Base-by-base conservation (phyloP, 1,140 invertebrate species). In the Drosophila busckii region DNA sequence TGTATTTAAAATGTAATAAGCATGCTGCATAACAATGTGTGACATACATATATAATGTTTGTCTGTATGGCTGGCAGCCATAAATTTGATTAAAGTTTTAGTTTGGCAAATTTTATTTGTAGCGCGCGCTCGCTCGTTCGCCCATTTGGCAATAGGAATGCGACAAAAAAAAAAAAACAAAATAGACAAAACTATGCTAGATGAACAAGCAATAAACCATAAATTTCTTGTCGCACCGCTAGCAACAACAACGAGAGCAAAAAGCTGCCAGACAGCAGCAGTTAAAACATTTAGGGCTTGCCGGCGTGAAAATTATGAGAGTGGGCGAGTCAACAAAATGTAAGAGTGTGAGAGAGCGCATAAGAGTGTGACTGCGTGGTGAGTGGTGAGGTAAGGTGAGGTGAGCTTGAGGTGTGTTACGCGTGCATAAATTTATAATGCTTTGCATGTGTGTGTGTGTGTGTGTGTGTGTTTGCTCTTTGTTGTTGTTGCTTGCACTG, bases 121-220 rank as follows among this genome's bases (percentile, higher is more conserved):
- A n/a, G 12, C 16, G 16, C 23, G 16, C 15, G 17, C 38, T 17
- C 29, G 20, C 28, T 37, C 46, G 40, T 25, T 19, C 45, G 42
- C 34, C 48, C 44, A 68, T 71, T 68, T 65, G 75, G 50, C 63
- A 60, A 53, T 40, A 63, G 62, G 64, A 80, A 80, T 80, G 75
- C 75, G 75, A 73, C 75, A 82, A 80, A 80, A n/a, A n/a, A n/a
- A n/a, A n/a, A n/a, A n/a, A n/a, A n/a, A n/a, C n/a, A n/a, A n/a
- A n/a, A n/a, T n/a, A n/a, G n/a, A n/a, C n/a, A n/a, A n/a, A 80
- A 80, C 75, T 82, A 66, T 70, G 59, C 52, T 73, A 82, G 54
- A 75, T 73, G 75, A 80, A 80, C 75, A 80, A 80, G 75, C 75
- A 82, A 80, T 80, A 80, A 80, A 80, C 75, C 75, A 80, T 80